Evolutionary conservation across 2,113 vertebrate genomes (phyloP), one percentile per base, ranked within the genome.

Genomic region (Xiphorhynchus elegans): DNA sequence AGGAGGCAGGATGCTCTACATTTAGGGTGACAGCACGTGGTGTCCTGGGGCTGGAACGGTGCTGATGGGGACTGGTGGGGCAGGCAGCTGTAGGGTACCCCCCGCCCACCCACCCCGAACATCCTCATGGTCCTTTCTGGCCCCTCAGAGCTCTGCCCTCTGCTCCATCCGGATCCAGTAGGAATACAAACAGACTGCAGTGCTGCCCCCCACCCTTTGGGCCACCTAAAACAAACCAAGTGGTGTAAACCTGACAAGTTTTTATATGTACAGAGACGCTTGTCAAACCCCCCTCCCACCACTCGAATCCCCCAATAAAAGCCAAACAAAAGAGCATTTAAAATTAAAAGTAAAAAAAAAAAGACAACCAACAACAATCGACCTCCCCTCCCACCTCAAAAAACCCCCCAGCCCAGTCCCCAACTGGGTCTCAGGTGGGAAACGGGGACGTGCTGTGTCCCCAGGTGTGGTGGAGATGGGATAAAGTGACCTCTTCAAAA

Each of bases 401-500:
- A 59, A 75, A 39, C 18, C 0, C n/a, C 72, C 84, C 40, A 72
- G 24, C 78, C 69, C 69, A 53, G 64, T 53, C 55, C 74, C 75
- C 79, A 67, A 7, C 69, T 74, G 91, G 85, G 89, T 72, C 70
- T 89, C 68, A 19, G 67, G 90, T 64, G 85, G 86, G 73, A 84
- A 46, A 56, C 0, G 5, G 77, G 83, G 73, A 84, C 3, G 0
- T 1, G 84, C 50, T 0, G 0, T 21, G 84, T 87, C 91, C 95
- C 92, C n/a, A 10, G 16, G 64, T 42, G 73, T 35, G 68, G 64
- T 4, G 59, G 83, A 53, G 75, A 63, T 55, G 94, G 91, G 70
- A 90, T 95, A 92, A 94, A 96, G 96, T 96, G 95, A 94, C 86
- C 95, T 93, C 84, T 95, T 96, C 77, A 60, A 79, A 88, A 87